Percentiles rank a stretch among this genome's conserved stretches.
Conservation (phyloP, 1,140 invertebrate species). For the Penaeus vannamei region DNA sequence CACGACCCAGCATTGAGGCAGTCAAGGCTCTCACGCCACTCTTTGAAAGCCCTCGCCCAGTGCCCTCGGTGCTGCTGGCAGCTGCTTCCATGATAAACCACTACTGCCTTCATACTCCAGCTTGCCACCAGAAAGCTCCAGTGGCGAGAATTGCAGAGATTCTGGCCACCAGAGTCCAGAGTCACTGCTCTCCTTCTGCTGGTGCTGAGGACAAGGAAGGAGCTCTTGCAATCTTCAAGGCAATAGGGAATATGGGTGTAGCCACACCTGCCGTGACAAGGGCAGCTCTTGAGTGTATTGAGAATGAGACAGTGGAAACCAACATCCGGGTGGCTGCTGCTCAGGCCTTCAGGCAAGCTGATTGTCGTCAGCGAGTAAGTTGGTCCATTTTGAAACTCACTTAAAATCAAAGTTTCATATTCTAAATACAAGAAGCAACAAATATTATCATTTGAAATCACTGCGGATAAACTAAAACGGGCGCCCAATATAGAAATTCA, state of each 20-base stretch:
- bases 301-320: neutral
- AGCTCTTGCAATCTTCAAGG: conserved; percentile 33
- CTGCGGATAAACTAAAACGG: no score
- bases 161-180: neutral
- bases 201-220: neutral
- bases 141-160: neutral
- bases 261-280: conserved; percentile 34
- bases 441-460: no score
- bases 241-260: conserved; percentile 49
- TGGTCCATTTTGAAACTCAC: no score
- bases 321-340: conserved; percentile 43
- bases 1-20: conserved; percentile 35
- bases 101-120: neutral
- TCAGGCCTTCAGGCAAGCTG: conserved; percentile 25
- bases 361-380: neutral
- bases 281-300: conserved; percentile 29
- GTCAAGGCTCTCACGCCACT: conserved; percentile 39
- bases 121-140: neutral
- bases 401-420: no score
- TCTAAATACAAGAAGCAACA: no score
- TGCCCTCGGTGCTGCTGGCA: neutral
- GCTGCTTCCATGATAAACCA: neutral
- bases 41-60: conserved; percentile 8
- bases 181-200: neutral
- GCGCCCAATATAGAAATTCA: no score